These are phyloP conservation scores for Hirtodrosophila cameraria DNA, from an alignment of 2,888 invertebrate species.

Conservation along the genomic window DNA sequence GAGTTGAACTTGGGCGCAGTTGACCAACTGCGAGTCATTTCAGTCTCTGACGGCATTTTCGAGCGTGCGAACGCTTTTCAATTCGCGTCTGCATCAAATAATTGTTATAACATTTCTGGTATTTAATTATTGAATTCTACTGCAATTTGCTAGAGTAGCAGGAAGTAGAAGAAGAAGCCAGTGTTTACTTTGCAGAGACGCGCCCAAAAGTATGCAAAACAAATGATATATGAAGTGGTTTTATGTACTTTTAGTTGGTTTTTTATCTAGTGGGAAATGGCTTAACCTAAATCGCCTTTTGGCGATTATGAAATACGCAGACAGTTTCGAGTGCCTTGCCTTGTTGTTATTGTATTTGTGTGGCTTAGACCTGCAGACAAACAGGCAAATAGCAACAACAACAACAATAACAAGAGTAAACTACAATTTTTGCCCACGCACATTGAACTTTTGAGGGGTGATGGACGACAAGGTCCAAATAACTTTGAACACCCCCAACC, in stretches of 20 bases:
- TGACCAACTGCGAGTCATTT: slow-evolving; percentile 34
- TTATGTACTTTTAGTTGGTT: slow-evolving; percentile 9
- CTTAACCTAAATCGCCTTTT: slow-evolving; percentile 53
- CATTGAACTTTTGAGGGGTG: slow-evolving; percentile 33
- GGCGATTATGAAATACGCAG: slow-evolving; percentile 70
- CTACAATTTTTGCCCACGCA: slow-evolving; percentile 28
- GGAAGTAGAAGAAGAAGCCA: neutral
- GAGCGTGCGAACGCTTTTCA: slow-evolving; percentile 49
- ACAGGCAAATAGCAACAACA: neutral
- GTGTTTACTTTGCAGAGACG: neutral
- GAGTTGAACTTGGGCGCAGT: slow-evolving; percentile 30
- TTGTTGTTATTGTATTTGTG: slow-evolving; percentile 14
- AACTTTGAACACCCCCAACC: neutral
- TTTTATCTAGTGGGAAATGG: slow-evolving; percentile 20
- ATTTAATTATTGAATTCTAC: slow-evolving; percentile 25
- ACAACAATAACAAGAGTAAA: slow-evolving; percentile 16
- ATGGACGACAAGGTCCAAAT: slow-evolving; percentile 12
- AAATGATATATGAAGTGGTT: neutral
- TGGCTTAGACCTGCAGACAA: slow-evolving; percentile 23
- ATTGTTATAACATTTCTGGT: slow-evolving; percentile 31
- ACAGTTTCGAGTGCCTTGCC: slow-evolving; percentile 33
- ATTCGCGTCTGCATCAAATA: slow-evolving; percentile 22
- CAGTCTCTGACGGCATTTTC: slow-evolving; percentile 70
- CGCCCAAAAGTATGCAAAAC: slow-evolving; percentile 29
- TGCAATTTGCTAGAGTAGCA: slow-evolving; percentile 2